phyloP scores from a whole-genome alignment of 2,888 invertebrate species.

The Eupithecia vulgata region DNA sequence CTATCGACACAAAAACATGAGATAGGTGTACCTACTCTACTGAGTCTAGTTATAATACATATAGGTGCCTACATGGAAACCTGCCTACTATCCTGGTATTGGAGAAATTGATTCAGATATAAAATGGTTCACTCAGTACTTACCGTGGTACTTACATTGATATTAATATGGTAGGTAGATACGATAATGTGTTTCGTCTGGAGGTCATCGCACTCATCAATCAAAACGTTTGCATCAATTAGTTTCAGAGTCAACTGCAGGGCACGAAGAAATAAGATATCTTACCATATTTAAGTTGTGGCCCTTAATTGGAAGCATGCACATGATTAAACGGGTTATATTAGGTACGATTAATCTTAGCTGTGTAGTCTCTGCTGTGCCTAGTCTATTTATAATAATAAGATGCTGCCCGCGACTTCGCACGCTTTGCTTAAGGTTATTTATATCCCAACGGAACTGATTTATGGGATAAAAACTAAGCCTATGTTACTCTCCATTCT shows the following conservation, averaged over 20 bases:
- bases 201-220: constrained; percentile 73
- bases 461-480: no score
- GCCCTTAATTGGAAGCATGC: constrained; percentile 61
- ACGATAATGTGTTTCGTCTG: constrained; percentile 50
- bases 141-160: constrained; percentile 3
- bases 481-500: no score
- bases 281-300: constrained; percentile 52
- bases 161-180: not conserved
- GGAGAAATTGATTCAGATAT: not conserved
- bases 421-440: no score
- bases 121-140: not conserved
- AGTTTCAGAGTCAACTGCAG: constrained; percentile 62
- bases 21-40: not conserved
- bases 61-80: no score
- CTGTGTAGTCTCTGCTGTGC: not conserved
- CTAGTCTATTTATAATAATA: no score
- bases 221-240: constrained; percentile 75
- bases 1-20: not conserved
- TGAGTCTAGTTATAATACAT: not conserved
- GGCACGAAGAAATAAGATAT: constrained; percentile 69
- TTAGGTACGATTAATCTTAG: constrained; percentile 41
- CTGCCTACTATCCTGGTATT: not conserved
- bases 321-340: constrained; percentile 54
- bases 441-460: no score
- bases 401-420: no score